Percentiles rank a stretch among this genome's conserved stretches.
These are phyloP conservation scores for Picathartes gymnocephalus DNA, from an alignment of 2,113 vertebrate genomes.

Conservation along the genomic window DNA sequence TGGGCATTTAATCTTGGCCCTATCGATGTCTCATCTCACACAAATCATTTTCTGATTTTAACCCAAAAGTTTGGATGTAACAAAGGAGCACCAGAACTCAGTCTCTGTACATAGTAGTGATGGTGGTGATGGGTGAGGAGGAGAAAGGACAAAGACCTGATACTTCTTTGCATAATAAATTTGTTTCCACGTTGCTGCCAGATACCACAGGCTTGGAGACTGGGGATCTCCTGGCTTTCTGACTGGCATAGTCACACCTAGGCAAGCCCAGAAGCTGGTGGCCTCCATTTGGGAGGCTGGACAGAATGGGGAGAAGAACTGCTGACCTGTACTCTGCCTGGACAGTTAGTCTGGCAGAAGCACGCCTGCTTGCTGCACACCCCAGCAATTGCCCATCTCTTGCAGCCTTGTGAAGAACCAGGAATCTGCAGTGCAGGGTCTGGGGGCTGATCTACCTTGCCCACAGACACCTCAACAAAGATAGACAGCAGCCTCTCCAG, in stretches of 20 bases:
- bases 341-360: background rate
- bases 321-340: background rate
- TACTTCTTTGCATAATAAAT: background rate
- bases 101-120: fast-evolving
- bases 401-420: fast-evolving
- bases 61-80: background rate
- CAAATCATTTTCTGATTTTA: background rate
- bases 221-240: background rate
- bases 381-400: background rate
- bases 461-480: background rate
- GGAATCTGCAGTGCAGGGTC: background rate
- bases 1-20: background rate
- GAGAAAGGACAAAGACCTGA: background rate
- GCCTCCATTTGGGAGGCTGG: background rate
- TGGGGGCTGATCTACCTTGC: background rate
- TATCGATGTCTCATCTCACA: background rate
- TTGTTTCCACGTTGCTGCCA: fast-evolving
- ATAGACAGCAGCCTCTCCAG: background rate
- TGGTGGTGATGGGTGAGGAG: background rate
- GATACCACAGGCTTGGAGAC: background rate
- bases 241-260: background rate
- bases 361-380: fast-evolving
- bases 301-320: background rate
- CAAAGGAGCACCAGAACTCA: background rate
- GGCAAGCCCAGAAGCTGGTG: background rate